Base-by-base conservation (phyloP, 2,113 vertebrate genomes). In the Ailuropoda melanoleuca region DNA sequence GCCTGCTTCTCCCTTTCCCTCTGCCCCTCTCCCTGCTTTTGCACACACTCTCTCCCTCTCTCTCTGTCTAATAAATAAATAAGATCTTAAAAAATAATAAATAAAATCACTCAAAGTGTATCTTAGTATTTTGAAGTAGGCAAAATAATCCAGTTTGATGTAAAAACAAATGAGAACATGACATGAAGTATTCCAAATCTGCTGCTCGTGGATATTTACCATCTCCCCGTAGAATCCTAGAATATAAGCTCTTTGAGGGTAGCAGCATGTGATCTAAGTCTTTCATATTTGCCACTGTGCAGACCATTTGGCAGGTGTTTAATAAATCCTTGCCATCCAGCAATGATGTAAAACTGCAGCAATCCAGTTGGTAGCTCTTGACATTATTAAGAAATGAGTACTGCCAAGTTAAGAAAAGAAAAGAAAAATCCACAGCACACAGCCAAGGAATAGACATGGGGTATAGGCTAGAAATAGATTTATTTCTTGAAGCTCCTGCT, bases 361-460 rank as follows among this genome's bases (percentile, higher is more conserved):
- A 60, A 48, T 70, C 13, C 29, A 77, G 1, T 81, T 75, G 88
- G 70, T 74, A 89, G 39, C 34, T 64, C 39, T 70, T 74, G 77
- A 72, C 53, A 66, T 84, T 89, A 80, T 74, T 90, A 90, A 78
- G 15, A 84, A 95, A 70, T 56, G 21, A 88, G 56, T 37, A 17
- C 85, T 90, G 84, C 34, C 48, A 64, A 91, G 60, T 78, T 93
- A 11, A 85, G 90, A 86, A 95, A 92, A 77, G 34, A 48, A 84
- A 53, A 77, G 26, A 80, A 86, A 87, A 55, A 53, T 39, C 7
- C 31, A n/a, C 15, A 84, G 26, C 39, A 77, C 39, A 43, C 6
- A 60, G 53, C 29, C 66, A 91, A 93, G n/a, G 34, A 91, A 72
- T 90, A 93, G 43, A 88, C 64, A 58, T 88, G 37, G 43, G 48